phyloP scores from a whole-genome alignment of 2,888 invertebrate genomes.

The Nomada ruficornis region DNA sequence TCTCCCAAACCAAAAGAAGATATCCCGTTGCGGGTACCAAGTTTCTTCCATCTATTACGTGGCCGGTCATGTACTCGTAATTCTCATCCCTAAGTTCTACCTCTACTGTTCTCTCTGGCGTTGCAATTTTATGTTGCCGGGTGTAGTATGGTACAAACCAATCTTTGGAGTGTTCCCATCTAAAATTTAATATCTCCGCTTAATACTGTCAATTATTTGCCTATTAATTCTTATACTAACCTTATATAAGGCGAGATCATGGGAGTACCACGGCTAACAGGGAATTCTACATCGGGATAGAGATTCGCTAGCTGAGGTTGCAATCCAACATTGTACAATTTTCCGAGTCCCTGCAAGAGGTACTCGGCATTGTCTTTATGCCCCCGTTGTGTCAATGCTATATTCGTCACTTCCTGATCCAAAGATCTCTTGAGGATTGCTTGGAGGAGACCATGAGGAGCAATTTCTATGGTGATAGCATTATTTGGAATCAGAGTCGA shows the following conservation, averaged over 20 bases:
- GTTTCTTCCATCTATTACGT: conserved; percentile 93
- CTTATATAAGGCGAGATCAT: conserved; percentile 93
- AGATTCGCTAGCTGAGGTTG: conserved; percentile 90
- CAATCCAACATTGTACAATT: conserved; percentile 91
- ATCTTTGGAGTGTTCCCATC: conserved; percentile 94
- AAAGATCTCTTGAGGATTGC: conserved; percentile 93
- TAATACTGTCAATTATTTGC: background rate
- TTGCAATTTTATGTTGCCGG: conserved; percentile 88
- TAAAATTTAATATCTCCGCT: conserved; percentile 68
- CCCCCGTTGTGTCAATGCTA: conserved; percentile 91
- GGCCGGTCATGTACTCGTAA: conserved; percentile 90
- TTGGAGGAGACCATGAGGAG: conserved; percentile 95
- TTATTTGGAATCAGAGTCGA: conserved; percentile 91
- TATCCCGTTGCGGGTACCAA: conserved; percentile 95
- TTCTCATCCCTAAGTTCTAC: conserved; percentile 88
- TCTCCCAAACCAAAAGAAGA: conserved; percentile 91
- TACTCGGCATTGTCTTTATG: conserved; percentile 88
- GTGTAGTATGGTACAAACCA: conserved; percentile 91
- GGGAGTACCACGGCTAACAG: conserved; percentile 94
- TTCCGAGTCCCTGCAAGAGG: conserved; percentile 88
- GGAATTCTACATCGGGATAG: conserved; percentile 91
- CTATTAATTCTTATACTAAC: conserved; percentile 17
- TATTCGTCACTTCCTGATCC: conserved; percentile 88
- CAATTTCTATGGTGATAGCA: conserved; percentile 94
- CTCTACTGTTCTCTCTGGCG: conserved; percentile 87